These are phyloP conservation scores for Scaptomyza parva DNA, from an alignment of 2,888 invertebrate species.

Conservation along the genomic window DNA sequence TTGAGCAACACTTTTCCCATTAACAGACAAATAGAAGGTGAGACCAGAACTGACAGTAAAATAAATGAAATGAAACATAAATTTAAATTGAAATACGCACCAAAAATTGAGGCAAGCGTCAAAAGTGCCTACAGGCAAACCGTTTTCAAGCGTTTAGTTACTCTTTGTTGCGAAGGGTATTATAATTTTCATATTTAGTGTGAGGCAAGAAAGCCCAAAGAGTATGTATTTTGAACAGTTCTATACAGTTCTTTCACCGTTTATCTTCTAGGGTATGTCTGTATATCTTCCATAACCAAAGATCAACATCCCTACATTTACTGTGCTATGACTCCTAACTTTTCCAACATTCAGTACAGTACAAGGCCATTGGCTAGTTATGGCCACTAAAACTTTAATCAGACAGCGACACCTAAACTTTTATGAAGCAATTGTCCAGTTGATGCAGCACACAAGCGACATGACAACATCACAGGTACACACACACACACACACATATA, in stretches of 20 bases:
- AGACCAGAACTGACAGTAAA: conserved; percentile 34
- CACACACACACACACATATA: conserved; percentile 11
- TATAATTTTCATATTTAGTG: neutral
- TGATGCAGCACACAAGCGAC: conserved; percentile 38
- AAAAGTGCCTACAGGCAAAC: conserved; percentile 47
- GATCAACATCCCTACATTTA: neutral
- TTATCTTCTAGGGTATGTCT: neutral
- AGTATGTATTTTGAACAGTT: no score
- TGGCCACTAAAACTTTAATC: conserved; percentile 63
- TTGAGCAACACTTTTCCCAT: conserved; percentile 70
- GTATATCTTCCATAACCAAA: neutral
- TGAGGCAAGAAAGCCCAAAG: neutral
- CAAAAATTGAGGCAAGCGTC: conserved; percentile 46
- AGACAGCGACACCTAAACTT: conserved; percentile 40
- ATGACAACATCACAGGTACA: conserved; percentile 29
- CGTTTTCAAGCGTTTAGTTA: conserved; percentile 35
- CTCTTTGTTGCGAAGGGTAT: neutral
- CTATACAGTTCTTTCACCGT: no score
- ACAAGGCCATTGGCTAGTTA: conserved; percentile 37
- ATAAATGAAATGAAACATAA: conserved; percentile 72
- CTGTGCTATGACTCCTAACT: neutral
- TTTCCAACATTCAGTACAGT: conserved; percentile 52
- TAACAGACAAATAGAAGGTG: conserved; percentile 40
- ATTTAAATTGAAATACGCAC: conserved; percentile 63
- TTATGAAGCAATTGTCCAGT: conserved; percentile 59